Evolutionary conservation across 2,797 vertebrate species (phyloP).

Genomic region (Octomys mimax): DNA sequence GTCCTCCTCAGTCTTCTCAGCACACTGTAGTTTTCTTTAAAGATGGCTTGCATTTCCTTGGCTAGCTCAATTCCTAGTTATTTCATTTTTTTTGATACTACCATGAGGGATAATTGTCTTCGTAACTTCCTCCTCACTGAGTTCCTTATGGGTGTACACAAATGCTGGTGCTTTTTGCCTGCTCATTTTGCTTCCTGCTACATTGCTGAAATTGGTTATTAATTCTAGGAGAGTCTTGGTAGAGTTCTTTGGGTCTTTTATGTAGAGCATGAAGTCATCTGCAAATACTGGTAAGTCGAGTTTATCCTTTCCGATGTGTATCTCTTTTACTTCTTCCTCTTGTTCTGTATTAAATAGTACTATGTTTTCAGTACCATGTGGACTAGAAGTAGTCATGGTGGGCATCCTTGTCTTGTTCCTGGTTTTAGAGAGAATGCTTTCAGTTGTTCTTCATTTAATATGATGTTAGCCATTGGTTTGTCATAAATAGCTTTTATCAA

Average conservation of each 20-base stretch:
- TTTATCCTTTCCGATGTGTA: neutral
- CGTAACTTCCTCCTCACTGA: neutral
- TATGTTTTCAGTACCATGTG: neutral
- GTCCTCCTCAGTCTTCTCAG: neutral
- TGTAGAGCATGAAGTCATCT: neutral
- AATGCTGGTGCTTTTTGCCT: neutral
- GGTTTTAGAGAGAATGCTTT: neutral
- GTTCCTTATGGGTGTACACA: neutral
- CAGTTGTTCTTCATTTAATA: neutral
- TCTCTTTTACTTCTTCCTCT: neutral
- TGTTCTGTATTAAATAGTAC: neutral
- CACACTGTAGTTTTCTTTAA: neutral
- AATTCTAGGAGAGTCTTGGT: neutral
- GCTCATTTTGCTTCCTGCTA: neutral
- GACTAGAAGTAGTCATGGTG: neutral
- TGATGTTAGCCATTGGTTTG: neutral
- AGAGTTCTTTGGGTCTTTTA: neutral
- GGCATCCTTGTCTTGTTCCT: neutral
- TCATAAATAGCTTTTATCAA: neutral
- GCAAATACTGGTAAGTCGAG: neutral
- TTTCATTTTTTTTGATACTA: neutral
- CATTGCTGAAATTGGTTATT: neutral
- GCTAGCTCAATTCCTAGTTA: neutral
- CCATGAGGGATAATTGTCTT: neutral
- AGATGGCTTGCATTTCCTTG: neutral